Base-by-base conservation (phyloP, 1,140 invertebrate genomes). In the Ericerus pela region DNA sequence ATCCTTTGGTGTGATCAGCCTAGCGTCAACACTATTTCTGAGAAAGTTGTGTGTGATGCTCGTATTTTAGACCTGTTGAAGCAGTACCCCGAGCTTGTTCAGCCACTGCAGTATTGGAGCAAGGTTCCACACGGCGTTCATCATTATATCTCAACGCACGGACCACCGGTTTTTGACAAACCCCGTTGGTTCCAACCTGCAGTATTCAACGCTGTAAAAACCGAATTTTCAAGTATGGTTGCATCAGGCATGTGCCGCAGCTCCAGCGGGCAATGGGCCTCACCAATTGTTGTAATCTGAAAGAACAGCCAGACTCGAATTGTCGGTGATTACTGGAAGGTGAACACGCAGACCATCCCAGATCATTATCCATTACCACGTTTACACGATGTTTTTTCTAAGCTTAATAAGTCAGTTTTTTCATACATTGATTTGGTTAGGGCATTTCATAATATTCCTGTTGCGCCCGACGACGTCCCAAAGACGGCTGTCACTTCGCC, bases 371-470 rank as follows among this genome's bases (percentile, higher is more conserved):
- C 69, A 2, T 54, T 73, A 0, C 67, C 66, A 0, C 59, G 65
- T 22, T 60, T 67, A 0, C 59, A 58, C 0, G 64, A 67, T 47
- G 62, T 65, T 10, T 55, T 74, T 0, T 57, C 67, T 28, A 57
- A 51, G 4, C 57, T 77, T 0, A 20, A 57, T 0, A 69, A 68
- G 1, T 61, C 63, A 8, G 64, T 68, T 26, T 77, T 77, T 54
- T 67, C 69, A 1, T 66, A 61, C 1, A 55, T 78, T 0, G 74
- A 78, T 65, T 53, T 77, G 2, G 58, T 62, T 0, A 60, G 63
- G 4, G 75, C 75, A 0, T 79, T 70, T 59, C 69, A 72, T 63
- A 74, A 70, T 22, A 65, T 72, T 1, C 67, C 68, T 0, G 58
- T 71, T 4, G 53, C 41, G 0, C n/a, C 22, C 31, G 61, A 61